A percentile compares a stretch with the other conserved stretches of the same genome.
These are phyloP conservation scores for Botia kubotai DNA, from an alignment of 2,797 vertebrate species.

Conservation along the genomic window DNA sequence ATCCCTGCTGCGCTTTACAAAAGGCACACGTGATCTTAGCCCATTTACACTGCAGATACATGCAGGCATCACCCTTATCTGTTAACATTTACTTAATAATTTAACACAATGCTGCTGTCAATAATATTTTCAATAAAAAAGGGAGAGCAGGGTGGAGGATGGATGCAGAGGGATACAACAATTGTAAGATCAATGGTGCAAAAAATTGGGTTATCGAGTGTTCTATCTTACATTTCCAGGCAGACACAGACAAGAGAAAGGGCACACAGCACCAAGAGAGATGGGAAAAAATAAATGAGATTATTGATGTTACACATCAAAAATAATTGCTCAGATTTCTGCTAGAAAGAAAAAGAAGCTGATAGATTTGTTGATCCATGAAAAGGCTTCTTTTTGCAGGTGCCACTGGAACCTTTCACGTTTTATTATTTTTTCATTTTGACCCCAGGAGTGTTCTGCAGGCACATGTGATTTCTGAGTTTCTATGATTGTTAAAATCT, in stretches of 20 bases:
- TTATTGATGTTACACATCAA: constrained; percentile 88
- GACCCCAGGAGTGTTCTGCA: constrained; percentile 61
- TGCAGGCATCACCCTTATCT: neutral
- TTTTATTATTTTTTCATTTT: constrained; percentile 58
- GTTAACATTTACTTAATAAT: constrained; percentile 56
- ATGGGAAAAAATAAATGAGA: constrained; percentile 78
- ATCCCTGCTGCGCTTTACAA: constrained; percentile 73
- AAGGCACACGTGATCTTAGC: constrained; percentile 61
- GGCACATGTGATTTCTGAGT: constrained; percentile 34
- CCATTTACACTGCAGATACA: constrained; percentile 47
- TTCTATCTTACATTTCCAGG: constrained; percentile 75
- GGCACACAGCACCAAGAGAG: constrained; percentile 56
- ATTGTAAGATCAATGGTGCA: constrained; percentile 85
- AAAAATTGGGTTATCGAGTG: constrained; percentile 89
- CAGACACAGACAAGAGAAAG: constrained; percentile 81
- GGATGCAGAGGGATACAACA: constrained; percentile 67
- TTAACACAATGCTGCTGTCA: constrained; percentile 77
- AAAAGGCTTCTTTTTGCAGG: constrained; percentile 69
- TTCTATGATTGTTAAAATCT: constrained; percentile 48
- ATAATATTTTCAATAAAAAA: constrained; percentile 75
- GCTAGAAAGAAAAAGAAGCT: constrained; percentile 78
- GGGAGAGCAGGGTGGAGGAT: constrained; percentile 44
- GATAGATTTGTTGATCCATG: constrained; percentile 77
- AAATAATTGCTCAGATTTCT: constrained; percentile 89
- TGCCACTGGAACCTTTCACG: constrained; percentile 59